These are phyloP conservation scores for Neoaliturus tenellus DNA, from an alignment of 2,888 invertebrate species.

Conservation along the genomic window DNA sequence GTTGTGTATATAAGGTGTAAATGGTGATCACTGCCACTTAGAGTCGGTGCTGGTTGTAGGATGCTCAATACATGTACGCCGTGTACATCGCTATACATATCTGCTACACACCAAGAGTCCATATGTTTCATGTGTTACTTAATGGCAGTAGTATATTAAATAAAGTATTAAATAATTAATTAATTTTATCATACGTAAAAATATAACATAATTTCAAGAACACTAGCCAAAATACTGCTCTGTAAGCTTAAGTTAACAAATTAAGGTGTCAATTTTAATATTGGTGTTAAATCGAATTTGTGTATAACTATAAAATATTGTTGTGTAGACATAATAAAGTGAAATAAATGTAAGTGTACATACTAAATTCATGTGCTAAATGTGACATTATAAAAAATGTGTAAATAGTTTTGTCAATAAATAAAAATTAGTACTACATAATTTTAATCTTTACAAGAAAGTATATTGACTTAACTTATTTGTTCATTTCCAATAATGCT, in stretches of 20 bases:
- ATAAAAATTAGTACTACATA: too few relatives aligned
- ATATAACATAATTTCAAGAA: too few relatives aligned
- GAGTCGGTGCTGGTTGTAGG: not conserved
- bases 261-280: not conserved
- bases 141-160: not conserved
- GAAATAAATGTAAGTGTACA: not conserved
- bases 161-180: too few relatives aligned
- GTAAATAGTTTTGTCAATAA: not conserved
- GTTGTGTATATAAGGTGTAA: not conserved
- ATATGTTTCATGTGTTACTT: not conserved
- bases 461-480: too few relatives aligned
- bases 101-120: constrained; percentile 1
- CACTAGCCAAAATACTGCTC: not conserved
- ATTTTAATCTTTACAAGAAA: too few relatives aligned
- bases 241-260: not conserved
- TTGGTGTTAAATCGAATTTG: not conserved
- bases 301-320: not conserved
- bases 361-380: not conserved
- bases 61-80: not conserved
- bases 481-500: too few relatives aligned
- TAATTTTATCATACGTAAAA: too few relatives aligned
- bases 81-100: constrained; percentile 24
- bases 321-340: not conserved
- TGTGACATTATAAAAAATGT: not conserved
- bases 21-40: not conserved